Percentiles rank a stretch among this genome's conserved stretches.
Evolutionary conservation across 1,140 invertebrate species (phyloP).

Genomic region (Anastrepha obliqua): DNA sequence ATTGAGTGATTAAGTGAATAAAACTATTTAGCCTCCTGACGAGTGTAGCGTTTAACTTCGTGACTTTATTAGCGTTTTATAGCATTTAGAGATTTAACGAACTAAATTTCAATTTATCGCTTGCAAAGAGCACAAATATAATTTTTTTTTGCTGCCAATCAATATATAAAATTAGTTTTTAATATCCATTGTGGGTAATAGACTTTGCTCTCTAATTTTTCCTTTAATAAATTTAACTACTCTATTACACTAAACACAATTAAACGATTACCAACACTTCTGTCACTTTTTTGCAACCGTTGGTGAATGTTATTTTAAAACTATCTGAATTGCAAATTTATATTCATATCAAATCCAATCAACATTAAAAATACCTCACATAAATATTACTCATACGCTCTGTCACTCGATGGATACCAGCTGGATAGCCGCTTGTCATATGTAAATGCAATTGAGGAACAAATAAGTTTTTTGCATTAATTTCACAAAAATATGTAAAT

Average conservation of each 20-base stretch:
- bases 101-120: too few species aligned
- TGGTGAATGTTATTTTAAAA: not conserved
- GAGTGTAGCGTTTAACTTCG: too few species aligned
- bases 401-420: not conserved
- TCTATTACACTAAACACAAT: not conserved
- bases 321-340: slow-evolving; percentile 13
- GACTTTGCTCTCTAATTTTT: too few species aligned
- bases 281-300: not conserved
- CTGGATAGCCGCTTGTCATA: slow-evolving; percentile 24
- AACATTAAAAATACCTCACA: slow-evolving; percentile 12
- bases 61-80: too few species aligned
- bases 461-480: not conserved
- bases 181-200: too few species aligned
- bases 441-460: not conserved
- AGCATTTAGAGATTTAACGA: too few species aligned
- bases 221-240: too few species aligned
- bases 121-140: too few species aligned
- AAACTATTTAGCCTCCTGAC: too few species aligned
- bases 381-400: not conserved
- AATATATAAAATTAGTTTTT: too few species aligned
- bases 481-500: slow-evolving; percentile 9
- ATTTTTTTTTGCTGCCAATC: too few species aligned
- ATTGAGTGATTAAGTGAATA: too few species aligned
- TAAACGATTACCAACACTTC: not conserved
- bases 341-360: not conserved